Evolutionary conservation across 1,140 invertebrate species (phyloP), one percentile per base, ranked within the genome.

Genomic region (Zaprionus inermis): DNA sequence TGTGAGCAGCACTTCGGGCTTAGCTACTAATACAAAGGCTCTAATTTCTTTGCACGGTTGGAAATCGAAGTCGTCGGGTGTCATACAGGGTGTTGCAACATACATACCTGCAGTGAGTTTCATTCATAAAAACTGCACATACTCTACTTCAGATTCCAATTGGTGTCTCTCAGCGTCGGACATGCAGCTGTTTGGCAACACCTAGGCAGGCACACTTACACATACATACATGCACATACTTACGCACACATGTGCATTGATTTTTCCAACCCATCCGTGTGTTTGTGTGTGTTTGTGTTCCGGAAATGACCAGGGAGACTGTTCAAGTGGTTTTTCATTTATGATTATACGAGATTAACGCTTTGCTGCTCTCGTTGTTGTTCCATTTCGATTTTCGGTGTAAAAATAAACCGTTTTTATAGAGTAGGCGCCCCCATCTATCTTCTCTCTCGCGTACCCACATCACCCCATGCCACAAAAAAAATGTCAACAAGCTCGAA

Each of bases 211-310:
- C 71, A 24, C 32, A 38, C 57, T 66, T n/a, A 51, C 59, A 54
- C 54, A 38, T 52, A 63, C 10, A 28, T 28, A 52, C 46, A 52
- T 49, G 59, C 54, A 67, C 46, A 65, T 56, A 63, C 44, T 32
- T 59, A 66, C 77, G 57, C 70, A 83, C 77, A 86, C 83, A 88
- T 68, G 54, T 71, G 67, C 81, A 85, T 86, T 86, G 83, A 86
- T 86, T 86, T 86, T 88, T 86, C 83, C 83, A 86, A 79, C 28
- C 55, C 34, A 30, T 34, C 41, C 49, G 10, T 67, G 36, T 51
- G 11, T 52, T 18, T 55, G 34, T 61, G 46, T 61, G 58, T 58
- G 32, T 66, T 58, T 72, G 60, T 68, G 46, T 38, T 75, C 34
- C 66, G 18, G 64, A 36, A 65, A 65, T 46, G 56, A 30, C 41